phyloP scores from a whole-genome alignment of 2,113 vertebrate species.

The Nibea coibor region DNA sequence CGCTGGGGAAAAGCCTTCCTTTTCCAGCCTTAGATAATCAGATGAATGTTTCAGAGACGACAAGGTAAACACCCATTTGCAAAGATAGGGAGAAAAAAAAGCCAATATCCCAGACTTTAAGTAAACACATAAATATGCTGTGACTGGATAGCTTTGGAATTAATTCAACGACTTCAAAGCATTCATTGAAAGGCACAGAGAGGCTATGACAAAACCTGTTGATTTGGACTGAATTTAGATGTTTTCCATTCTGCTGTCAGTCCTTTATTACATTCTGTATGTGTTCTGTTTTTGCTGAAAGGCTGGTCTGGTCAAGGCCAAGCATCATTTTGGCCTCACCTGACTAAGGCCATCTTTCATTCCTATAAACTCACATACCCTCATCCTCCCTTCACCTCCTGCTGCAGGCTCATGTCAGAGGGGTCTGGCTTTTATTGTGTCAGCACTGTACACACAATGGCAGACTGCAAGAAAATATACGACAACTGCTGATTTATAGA shows the following conservation, averaged over 20 bases:
- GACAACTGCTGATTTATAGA: conserved; percentile 81
- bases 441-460: conserved; percentile 64
- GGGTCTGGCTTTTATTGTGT: conserved; percentile 75
- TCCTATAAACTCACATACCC: conserved; percentile 44
- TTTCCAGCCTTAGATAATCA: conserved; percentile 65
- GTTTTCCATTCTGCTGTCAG: conserved; percentile 45
- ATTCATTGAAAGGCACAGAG: conserved; percentile 22
- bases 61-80: conserved; percentile 50
- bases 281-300: conserved; percentile 44
- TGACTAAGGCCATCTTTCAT: conserved; percentile 57
- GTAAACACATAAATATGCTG: conserved; percentile 64
- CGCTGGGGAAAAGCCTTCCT: conserved; percentile 44
- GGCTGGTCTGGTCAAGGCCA: conserved; percentile 32
- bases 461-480: conserved; percentile 67
- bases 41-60: conserved; percentile 47
- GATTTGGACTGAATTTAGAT: conserved; percentile 37
- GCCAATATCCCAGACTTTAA: conserved; percentile 44
- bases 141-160: conserved; percentile 46
- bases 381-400: conserved; percentile 38
- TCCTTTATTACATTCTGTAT: conserved; percentile 16
- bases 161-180: conserved; percentile 47
- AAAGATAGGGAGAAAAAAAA: conserved; percentile 31
- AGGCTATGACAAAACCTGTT: conserved; percentile 37
- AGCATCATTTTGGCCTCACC: conserved; percentile 53
- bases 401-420: conserved; percentile 53